Evolutionary conservation across 2,113 vertebrate genomes (phyloP), one percentile per base, ranked within the genome.

Genomic region (Hippoglossus stenolepis): DNA sequence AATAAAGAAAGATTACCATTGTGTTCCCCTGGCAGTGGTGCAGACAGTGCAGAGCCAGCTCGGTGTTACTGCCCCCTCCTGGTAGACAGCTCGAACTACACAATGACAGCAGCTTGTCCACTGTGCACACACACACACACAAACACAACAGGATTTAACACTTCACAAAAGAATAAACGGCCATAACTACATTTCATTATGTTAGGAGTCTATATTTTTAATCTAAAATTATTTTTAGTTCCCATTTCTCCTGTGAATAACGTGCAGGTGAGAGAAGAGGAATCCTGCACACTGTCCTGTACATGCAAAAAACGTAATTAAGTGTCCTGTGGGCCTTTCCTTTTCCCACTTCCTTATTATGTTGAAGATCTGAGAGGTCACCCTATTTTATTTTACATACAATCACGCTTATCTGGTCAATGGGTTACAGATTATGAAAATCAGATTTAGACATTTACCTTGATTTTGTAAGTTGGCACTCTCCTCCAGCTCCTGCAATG

Each of bases 1-100:
- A 53, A 20, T 35, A 49, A 72, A 56, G n/a, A n/a, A n/a, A 21
- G 7, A 87, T 92, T 56, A 96, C 95, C 92, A 94, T 72, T 28
- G 89, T 82, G 77, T 95, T 83, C 12, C 93, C 94, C 21, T 88
- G 67, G 28, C 92, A 93, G 59, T 35, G 47, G 54, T 89, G 92
- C 21, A 96, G 92, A 68, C 94, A 93, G 77, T 95, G 94, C 65
- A 96, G 89, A 2, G 94, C 94, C 73, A 95, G 90, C 83, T 96
- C 95, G 1, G 90, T 85, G 85, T 95, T 96, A 62, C 92, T 93
- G 79, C 94, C 94, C 40, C 95, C 94, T 75, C 94, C 94, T 87
- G 94, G 94, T 35, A 95, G 20, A 12, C 92, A 95, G 58, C 94
- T 93, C 64, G 95, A 96, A 80, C 91, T 93, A 61, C 94, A 93